These are phyloP conservation scores for Epirrhoe alternata DNA, from an alignment of 2,888 invertebrate species.

Conservation along the genomic window DNA sequence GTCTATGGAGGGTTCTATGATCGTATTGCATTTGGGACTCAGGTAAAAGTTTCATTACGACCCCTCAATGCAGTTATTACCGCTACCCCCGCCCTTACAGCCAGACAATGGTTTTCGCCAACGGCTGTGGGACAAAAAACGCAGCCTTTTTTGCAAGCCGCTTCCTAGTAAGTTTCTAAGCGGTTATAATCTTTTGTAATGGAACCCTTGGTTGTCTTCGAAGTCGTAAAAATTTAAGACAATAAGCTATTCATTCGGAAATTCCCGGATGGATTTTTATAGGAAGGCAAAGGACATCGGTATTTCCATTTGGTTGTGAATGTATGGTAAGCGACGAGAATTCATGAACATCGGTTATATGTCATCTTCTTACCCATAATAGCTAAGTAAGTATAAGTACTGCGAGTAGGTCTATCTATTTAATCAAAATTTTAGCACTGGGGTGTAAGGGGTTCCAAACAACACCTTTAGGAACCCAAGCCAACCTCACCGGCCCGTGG, in stretches of 20 bases:
- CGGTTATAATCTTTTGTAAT: slow-evolving; percentile 53
- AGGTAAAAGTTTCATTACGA: slow-evolving; percentile 79
- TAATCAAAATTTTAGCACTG: too few relatives aligned
- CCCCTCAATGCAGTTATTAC: slow-evolving; percentile 73
- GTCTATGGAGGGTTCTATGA: slow-evolving; percentile 32
- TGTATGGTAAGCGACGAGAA: neutral
- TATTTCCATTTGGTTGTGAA: neutral
- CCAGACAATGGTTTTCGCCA: slow-evolving; percentile 77
- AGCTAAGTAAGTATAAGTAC: too few relatives aligned
- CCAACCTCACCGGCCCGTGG: too few relatives aligned
- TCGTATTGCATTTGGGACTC: slow-evolving; percentile 52
- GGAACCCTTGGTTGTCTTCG: slow-evolving; percentile 46
- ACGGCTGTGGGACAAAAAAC: slow-evolving; percentile 69
- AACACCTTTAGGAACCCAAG: too few relatives aligned
- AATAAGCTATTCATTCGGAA: slow-evolving; percentile 43
- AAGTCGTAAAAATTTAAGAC: slow-evolving; percentile 51
- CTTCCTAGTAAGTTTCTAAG: slow-evolving; percentile 71
- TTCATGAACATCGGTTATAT: neutral
- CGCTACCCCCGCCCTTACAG: slow-evolving; percentile 64
- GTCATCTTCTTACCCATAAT: too few relatives aligned
- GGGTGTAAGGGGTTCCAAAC: too few relatives aligned
- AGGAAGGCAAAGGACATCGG: neutral
- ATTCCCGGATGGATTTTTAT: slow-evolving; percentile 23
- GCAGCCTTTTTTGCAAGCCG: slow-evolving; percentile 74
- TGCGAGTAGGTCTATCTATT: too few relatives aligned